Evolutionary conservation across 2,888 invertebrate genomes (phyloP).

Genomic region (Trachelus stipa): DNA sequence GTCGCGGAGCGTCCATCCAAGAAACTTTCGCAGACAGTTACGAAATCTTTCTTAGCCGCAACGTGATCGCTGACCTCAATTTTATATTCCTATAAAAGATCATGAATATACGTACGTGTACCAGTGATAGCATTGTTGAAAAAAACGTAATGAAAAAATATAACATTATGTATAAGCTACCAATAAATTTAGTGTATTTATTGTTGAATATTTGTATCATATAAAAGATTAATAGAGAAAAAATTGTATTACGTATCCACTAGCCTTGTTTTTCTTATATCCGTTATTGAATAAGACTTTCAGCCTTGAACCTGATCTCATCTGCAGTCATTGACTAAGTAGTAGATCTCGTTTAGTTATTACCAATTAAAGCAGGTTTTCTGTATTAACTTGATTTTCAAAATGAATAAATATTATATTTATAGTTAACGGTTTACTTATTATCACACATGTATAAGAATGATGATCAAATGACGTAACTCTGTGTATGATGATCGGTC

Average conservation of each 20-base stretch:
- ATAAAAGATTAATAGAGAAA: not conserved
- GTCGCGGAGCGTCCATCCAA: slow-evolving; percentile 14
- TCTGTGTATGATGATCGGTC: slow-evolving; percentile 3
- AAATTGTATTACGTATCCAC: too few species aligned
- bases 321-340: not conserved
- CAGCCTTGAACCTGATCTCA: not conserved
- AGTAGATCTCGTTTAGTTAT: not conserved
- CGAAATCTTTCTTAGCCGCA: slow-evolving; percentile 30
- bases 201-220: not conserved
- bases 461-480: not conserved
- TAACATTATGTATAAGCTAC: not conserved
- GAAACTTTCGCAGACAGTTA: slow-evolving; percentile 42
- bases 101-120: not conserved
- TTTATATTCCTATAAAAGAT: slow-evolving; percentile 22
- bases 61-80: slow-evolving; percentile 33
- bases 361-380: not conserved
- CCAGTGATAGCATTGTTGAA: not conserved
- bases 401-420: not conserved
- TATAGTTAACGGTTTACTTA: not conserved
- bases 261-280: too few species aligned
- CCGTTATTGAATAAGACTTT: not conserved
- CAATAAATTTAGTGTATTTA: not conserved
- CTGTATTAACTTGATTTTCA: not conserved
- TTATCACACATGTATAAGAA: not conserved
- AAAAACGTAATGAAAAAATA: not conserved